Percentiles rank a stretch among this genome's conserved stretches.
Conservation (phyloP, 2,888 invertebrate species). For the Pseudococcus longispinus region DNA sequence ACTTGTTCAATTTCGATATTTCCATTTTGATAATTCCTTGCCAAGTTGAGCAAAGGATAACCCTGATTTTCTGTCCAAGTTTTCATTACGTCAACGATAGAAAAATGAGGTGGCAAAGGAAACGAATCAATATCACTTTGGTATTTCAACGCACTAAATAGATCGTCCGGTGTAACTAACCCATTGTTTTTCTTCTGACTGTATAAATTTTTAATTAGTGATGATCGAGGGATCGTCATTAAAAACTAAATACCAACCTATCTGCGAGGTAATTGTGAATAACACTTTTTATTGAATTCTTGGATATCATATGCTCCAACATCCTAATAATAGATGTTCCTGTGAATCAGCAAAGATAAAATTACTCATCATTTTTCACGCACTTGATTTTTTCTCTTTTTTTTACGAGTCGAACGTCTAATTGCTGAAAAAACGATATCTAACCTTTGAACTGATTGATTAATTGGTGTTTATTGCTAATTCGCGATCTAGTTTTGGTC, state of each 20-base stretch:
- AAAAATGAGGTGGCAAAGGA: constrained; percentile 40
- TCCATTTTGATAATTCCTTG: constrained; percentile 68
- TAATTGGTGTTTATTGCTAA: constrained; percentile 71
- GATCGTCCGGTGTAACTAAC: constrained; percentile 59
- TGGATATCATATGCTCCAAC: constrained; percentile 71
- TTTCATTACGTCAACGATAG: constrained; percentile 71
- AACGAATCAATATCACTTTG: constrained; percentile 62
- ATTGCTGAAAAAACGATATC: not conserved
- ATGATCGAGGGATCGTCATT: not conserved
- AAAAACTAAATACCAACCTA: not conserved
- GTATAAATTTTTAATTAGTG: too few relatives aligned
- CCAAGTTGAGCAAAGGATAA: constrained; percentile 71
- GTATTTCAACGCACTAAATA: constrained; percentile 61
- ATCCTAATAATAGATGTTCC: constrained; percentile 72
- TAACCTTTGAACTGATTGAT: constrained; percentile 75
- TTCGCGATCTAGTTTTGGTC: constrained; percentile 68
- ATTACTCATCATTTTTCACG: not conserved
- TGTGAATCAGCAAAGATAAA: constrained; percentile 55
- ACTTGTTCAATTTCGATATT: not conserved
- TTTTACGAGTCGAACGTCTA: not conserved
- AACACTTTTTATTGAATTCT: constrained; percentile 66
- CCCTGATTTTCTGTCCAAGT: constrained; percentile 77
- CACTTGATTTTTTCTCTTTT: not conserved
- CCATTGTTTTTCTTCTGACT: constrained; percentile 48
- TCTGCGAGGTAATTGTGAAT: constrained; percentile 66